These are phyloP conservation scores for Pholis gunnellus DNA, from an alignment of 2,113 vertebrate genomes.

Conservation along the genomic window DNA sequence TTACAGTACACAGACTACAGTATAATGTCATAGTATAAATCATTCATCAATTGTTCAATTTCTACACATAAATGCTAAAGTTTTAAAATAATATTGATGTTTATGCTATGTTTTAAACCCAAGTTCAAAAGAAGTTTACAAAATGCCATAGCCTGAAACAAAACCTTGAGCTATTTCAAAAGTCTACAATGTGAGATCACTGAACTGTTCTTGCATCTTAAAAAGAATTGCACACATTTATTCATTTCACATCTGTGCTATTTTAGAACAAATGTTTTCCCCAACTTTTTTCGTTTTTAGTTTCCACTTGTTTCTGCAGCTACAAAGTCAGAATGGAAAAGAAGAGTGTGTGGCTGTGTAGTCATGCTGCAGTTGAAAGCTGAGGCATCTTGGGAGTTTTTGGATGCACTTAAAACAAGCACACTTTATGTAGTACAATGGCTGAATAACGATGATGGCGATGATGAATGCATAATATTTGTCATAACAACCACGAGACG, in stretches of 20 bases:
- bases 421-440: slow-evolving; percentile 33
- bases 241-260: slow-evolving; percentile 17
- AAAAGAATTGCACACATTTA: slow-evolving; percentile 17
- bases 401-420: slow-evolving; percentile 57
- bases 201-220: not conserved
- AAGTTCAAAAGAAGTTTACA: not conserved
- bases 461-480: slow-evolving; percentile 64
- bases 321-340: slow-evolving; percentile 20
- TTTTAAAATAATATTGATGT: not conserved
- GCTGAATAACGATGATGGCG: slow-evolving; percentile 35
- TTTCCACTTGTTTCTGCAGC: slow-evolving; percentile 38
- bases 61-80: not conserved
- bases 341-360: not conserved
- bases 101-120: not conserved
- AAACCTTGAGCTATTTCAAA: not conserved
- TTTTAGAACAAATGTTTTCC: slow-evolving; percentile 20
- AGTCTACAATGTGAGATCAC: slow-evolving; percentile 4
- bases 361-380: slow-evolving; percentile 28
- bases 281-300: not conserved
- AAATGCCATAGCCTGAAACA: not conserved
- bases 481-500: slow-evolving; percentile 57
- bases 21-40: not conserved
- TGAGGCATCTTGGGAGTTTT: slow-evolving; percentile 47
- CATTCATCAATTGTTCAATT: not conserved
- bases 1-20: not conserved